These are phyloP conservation scores for Propithecus deckenii DNA, from an alignment of 2,797 vertebrate genomes.

Conservation along the genomic window DNA sequence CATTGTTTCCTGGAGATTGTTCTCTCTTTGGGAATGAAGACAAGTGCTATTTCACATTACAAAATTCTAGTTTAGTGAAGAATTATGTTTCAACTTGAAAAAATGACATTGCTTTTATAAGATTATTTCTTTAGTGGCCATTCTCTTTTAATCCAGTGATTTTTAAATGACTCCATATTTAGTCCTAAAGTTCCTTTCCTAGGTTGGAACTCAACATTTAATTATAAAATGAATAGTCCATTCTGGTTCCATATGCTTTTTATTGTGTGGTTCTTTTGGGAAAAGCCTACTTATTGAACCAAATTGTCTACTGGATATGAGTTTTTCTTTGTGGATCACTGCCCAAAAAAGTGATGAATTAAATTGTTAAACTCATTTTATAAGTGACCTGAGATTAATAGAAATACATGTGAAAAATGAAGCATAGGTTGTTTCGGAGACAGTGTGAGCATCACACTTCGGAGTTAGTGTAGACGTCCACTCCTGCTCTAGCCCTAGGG, in stretches of 20 bases:
- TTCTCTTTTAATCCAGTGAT: constrained; percentile 55
- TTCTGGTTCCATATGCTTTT: constrained; percentile 79
- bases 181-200: constrained; percentile 72
- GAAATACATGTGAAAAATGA: constrained; percentile 75
- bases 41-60: constrained; percentile 13
- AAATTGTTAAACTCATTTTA: constrained; percentile 77
- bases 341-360: constrained; percentile 81
- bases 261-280: constrained; percentile 79
- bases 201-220: constrained; percentile 70
- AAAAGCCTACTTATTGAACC: constrained; percentile 77
- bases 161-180: constrained; percentile 39
- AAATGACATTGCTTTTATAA: neutral
- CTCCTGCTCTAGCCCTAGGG: neutral
- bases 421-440: constrained; percentile 66
- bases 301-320: constrained; percentile 80
- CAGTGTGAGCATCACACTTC: constrained; percentile 3
- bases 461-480: neutral
- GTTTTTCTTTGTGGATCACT: constrained; percentile 78
- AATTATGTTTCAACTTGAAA: neutral
- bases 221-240: constrained; percentile 72
- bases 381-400: constrained; percentile 75
- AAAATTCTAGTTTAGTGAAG: neutral
- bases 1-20: constrained; percentile 50
- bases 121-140: constrained; percentile 42
- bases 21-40: neutral